Conservation (phyloP, 2,888 invertebrate species). For the Amphipyra berbera region DNA sequence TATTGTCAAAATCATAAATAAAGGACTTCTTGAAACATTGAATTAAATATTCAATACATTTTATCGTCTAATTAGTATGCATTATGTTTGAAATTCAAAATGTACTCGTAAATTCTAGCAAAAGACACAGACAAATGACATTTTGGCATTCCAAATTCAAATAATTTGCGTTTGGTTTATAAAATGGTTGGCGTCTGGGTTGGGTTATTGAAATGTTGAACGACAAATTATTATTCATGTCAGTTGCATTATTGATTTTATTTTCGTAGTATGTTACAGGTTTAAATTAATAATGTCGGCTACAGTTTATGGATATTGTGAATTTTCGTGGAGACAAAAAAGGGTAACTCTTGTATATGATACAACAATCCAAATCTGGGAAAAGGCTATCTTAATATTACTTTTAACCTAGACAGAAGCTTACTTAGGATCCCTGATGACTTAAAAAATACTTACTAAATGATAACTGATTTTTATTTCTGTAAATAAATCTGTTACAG, state of each 20-base stretch:
- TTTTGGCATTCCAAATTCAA: constrained; percentile 34
- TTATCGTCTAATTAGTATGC: constrained; percentile 11
- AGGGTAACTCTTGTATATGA: too few species aligned
- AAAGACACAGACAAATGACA: constrained; percentile 16
- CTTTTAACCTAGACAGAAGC: too few species aligned
- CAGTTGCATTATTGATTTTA: constrained; percentile 10
- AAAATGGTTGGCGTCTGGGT: constrained; percentile 6
- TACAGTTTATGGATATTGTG: constrained; percentile 11
- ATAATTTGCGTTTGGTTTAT: constrained; percentile 17
- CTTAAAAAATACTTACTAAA: too few species aligned
- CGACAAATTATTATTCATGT: constrained; percentile 19
- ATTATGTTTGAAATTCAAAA: constrained; percentile 19
- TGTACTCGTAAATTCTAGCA: constrained; percentile 8
- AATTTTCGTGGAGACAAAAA: neutral
- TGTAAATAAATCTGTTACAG: too few species aligned
- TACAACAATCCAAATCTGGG: too few species aligned
- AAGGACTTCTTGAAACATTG: constrained; percentile 5
- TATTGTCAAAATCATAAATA: constrained; percentile 8
- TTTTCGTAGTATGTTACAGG: constrained; percentile 5
- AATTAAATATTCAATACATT: constrained; percentile 1
- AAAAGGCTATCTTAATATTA: too few species aligned
- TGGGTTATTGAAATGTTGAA: constrained; percentile 15
- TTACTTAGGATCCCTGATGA: too few species aligned
- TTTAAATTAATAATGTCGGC: constrained; percentile 6
- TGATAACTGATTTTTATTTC: too few species aligned